These are phyloP conservation scores for Ochlodes sylvanus DNA, from an alignment of 2,888 invertebrate genomes.

Conservation along the genomic window DNA sequence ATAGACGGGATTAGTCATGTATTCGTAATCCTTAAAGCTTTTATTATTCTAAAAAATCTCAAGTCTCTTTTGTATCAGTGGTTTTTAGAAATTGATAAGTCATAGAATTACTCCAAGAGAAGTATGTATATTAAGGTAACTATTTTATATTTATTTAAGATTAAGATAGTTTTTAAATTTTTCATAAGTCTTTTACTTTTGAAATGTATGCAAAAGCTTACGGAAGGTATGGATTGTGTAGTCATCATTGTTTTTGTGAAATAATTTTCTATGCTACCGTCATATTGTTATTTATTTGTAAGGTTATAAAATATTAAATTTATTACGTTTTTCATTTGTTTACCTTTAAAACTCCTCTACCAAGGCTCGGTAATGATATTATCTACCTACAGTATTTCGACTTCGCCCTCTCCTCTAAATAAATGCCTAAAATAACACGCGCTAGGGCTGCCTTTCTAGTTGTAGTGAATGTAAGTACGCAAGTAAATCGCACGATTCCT, in stretches of 20 bases:
- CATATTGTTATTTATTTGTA: conserved; percentile 44
- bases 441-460: too few species aligned
- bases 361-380: too few species aligned
- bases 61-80: background rate
- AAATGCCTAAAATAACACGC: too few species aligned
- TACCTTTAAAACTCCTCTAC: too few species aligned
- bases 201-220: conserved; percentile 13
- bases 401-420: too few species aligned
- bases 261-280: conserved; percentile 28
- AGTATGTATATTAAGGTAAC: conserved; percentile 26
- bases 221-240: conserved; percentile 22
- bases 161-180: conserved; percentile 48
- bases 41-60: background rate
- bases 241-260: conserved; percentile 28
- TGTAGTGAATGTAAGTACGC: too few species aligned
- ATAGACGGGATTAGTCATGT: too few species aligned
- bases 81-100: background rate
- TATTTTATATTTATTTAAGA: conserved; percentile 57
- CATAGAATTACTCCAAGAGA: background rate
- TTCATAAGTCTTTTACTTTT: conserved; percentile 30
- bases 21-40: too few species aligned
- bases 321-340: background rate
- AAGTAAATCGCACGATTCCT: too few species aligned
- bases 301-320: conserved; percentile 37
- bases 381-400: too few species aligned